A percentile compares a stretch with the other conserved stretches of the same genome.
Conservation (phyloP, 1,140 invertebrate species). For the Lasioglossum baleicum region DNA sequence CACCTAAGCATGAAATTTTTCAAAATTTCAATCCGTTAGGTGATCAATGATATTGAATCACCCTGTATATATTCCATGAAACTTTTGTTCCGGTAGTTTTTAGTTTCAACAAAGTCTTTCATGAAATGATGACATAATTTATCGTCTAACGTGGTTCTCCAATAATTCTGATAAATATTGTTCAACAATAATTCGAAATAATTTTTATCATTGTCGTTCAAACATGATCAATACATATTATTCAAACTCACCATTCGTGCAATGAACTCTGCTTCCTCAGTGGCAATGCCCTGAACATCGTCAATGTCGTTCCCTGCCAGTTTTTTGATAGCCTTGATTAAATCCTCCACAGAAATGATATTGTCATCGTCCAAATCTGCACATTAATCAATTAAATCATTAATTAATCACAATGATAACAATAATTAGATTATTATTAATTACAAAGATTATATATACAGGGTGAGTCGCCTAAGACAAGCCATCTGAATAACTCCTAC, state of each 20-base stretch:
- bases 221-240: background rate
- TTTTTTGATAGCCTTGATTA: slow-evolving; percentile 79
- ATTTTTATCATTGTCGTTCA: too few species aligned
- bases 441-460: too few species aligned
- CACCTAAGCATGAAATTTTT: slow-evolving; percentile 76
- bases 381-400: slow-evolving; percentile 59
- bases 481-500: too few species aligned
- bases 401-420: background rate
- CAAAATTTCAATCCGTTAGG: background rate
- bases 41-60: too few species aligned
- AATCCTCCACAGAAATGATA: slow-evolving; percentile 80
- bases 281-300: slow-evolving; percentile 48
- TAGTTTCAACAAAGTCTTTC: too few species aligned
- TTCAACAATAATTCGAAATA: background rate
- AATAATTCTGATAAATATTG: slow-evolving; percentile 1
- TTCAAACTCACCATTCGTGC: slow-evolving; percentile 60
- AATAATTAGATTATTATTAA: too few species aligned
- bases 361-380: slow-evolving; percentile 83
- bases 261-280: slow-evolving; percentile 51
- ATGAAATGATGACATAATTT: too few species aligned
- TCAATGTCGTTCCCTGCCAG: slow-evolving; percentile 68
- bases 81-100: too few species aligned
- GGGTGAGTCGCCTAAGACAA: too few species aligned
- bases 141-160: too few species aligned
- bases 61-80: too few species aligned